Evolutionary conservation across 1,140 invertebrate species (phyloP).

Genomic region (Eubasilissa regina): DNA sequence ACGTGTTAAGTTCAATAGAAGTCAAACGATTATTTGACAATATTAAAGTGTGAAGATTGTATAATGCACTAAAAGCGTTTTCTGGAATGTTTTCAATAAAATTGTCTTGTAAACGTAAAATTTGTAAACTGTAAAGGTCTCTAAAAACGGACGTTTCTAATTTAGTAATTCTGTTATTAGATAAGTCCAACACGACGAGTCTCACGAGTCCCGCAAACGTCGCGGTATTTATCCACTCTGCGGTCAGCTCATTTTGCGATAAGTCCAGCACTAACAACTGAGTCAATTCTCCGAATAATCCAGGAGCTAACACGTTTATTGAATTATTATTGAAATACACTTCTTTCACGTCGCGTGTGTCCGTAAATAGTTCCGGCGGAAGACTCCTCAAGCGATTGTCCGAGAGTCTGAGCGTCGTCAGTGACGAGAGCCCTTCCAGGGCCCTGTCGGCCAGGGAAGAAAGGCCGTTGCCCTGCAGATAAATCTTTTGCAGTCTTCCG

Average conservation of each 20-base stretch:
- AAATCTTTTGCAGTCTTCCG: conserved; percentile 76
- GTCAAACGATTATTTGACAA: conserved; percentile 90
- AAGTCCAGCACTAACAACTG: conserved; percentile 88
- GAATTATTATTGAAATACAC: conserved; percentile 90
- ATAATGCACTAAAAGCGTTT: conserved; percentile 85
- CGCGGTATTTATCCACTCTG: conserved; percentile 89
- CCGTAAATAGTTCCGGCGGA: conserved; percentile 87
- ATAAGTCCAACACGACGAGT: conserved; percentile 86
- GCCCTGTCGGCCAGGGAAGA: conserved; percentile 86
- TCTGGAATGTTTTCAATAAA: conserved; percentile 85
- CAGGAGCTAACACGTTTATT: conserved; percentile 88
- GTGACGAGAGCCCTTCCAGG: conserved; percentile 83
- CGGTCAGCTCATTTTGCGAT: conserved; percentile 88
- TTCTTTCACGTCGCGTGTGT: conserved; percentile 85
- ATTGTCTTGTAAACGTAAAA: conserved; percentile 88
- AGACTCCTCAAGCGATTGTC: conserved; percentile 87
- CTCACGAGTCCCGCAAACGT: conserved; percentile 88
- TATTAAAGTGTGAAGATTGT: conserved; percentile 88
- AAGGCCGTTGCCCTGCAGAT: conserved; percentile 81
- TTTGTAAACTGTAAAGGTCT: conserved; percentile 86
- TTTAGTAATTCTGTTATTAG: conserved; percentile 84
- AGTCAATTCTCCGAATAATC: conserved; percentile 86
- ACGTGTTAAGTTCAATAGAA: conserved; percentile 82
- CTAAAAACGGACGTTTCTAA: conserved; percentile 86
- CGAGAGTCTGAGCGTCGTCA: conserved; percentile 85